A percentile compares a stretch with the other conserved stretches of the same genome.
phyloP scores from a whole-genome alignment of 2,113 vertebrate species.

The Ailurus styani region DNA sequence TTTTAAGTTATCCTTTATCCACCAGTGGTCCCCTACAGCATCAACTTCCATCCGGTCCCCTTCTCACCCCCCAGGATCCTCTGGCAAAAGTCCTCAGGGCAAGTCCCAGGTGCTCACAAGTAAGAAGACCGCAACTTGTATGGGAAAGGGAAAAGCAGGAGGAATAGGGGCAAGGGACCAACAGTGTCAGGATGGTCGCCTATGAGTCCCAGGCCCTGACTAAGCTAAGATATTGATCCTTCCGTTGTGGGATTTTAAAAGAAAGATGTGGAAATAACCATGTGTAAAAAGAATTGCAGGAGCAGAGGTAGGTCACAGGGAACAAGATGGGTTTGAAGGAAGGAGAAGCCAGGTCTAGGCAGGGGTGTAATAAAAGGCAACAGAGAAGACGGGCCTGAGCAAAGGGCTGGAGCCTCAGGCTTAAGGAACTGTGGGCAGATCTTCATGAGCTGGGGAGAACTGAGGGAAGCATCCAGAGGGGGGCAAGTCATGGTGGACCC shows the following conservation, averaged over 20 bases:
- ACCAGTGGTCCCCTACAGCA: neutral
- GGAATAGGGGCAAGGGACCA: neutral
- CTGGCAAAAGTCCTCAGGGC: neutral
- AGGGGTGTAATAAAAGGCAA: neutral
- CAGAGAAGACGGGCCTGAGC: neutral
- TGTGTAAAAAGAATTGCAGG: neutral
- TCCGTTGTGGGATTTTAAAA: neutral
- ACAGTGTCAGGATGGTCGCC: neutral
- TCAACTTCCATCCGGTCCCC: neutral
- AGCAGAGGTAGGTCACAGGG: neutral
- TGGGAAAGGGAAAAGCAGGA: neutral
- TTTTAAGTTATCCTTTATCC: neutral
- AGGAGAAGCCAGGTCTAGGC: neutral
- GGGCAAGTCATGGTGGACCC: no score
- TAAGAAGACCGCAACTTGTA: neutral
- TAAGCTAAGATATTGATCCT: neutral
- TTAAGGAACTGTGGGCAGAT: no score
- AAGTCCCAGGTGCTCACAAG: neutral
- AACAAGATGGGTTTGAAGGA: neutral
- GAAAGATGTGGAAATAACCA: neutral
- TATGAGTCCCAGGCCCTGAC: neutral
- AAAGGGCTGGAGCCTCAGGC: neutral
- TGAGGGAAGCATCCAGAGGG: neutral
- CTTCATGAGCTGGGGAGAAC: rapidly evolving
- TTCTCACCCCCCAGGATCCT: neutral